These are phyloP conservation scores for Caradrina clavipalpis DNA, from an alignment of 2,888 invertebrate genomes.

Conservation along the genomic window DNA sequence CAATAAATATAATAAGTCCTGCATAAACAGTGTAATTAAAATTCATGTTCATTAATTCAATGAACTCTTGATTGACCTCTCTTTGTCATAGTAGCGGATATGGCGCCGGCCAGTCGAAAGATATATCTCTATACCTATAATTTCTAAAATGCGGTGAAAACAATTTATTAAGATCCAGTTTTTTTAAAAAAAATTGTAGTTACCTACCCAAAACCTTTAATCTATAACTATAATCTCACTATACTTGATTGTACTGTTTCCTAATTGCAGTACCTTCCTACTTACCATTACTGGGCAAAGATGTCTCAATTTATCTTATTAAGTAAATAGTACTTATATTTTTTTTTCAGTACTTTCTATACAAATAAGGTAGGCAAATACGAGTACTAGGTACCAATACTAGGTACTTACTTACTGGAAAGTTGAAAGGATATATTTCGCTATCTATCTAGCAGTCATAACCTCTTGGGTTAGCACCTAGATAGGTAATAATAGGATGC, in stretches of 20 bases:
- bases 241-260: no score
- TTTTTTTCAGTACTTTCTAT: neutral
- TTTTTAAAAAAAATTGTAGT: no score
- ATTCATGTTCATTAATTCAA: constrained; percentile 60
- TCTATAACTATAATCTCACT: no score
- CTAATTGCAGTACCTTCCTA: no score
- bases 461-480: neutral
- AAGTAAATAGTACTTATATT: no score
- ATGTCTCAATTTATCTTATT: no score
- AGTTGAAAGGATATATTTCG: constrained; percentile 21
- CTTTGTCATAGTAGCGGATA: constrained; percentile 52
- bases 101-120: constrained; percentile 37
- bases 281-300: no score
- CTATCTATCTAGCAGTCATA: neutral
- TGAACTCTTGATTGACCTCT: constrained; percentile 57
- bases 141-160: constrained; percentile 34
- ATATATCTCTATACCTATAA: neutral
- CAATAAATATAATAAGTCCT: constrained; percentile 44
- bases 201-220: no score
- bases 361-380: neutral
- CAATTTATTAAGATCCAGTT: neutral
- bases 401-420: neutral
- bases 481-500: constrained; percentile 5
- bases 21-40: constrained; percentile 50
- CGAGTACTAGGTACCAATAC: neutral